Conservation (phyloP, 1,140 invertebrate species). For the Pararge aegeria region DNA sequence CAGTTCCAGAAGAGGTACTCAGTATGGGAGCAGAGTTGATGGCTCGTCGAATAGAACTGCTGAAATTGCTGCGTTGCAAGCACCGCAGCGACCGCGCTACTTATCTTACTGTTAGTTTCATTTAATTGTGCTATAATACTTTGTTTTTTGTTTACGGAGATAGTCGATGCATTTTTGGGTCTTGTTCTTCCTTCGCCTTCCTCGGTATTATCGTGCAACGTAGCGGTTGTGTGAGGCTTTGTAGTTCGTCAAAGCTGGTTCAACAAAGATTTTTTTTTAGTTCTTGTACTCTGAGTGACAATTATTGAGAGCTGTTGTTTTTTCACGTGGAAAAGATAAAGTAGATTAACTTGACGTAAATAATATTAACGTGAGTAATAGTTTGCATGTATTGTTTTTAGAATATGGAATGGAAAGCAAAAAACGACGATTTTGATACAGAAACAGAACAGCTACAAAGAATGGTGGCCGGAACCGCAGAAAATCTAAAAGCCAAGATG, state of each 20-base stretch:
- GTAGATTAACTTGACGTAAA: no score
- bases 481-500: slow-evolving; percentile 62
- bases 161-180: neutral
- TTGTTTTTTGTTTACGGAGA: neutral
- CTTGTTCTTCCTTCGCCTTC: no score
- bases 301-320: no score
- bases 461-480: slow-evolving; percentile 46
- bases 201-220: no score
- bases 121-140: no score
- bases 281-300: no score
- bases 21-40: slow-evolving; percentile 51
- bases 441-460: slow-evolving; percentile 57
- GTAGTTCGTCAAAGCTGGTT: no score
- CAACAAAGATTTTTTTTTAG: no score
- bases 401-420: slow-evolving; percentile 65
- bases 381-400: slow-evolving; percentile 44
- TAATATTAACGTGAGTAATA: no score
- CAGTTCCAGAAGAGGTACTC: slow-evolving; percentile 55
- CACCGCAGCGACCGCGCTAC: slow-evolving; percentile 48
- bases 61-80: slow-evolving; percentile 52
- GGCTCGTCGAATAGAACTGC: slow-evolving; percentile 51
- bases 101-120: slow-evolving; percentile 40
- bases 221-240: no score
- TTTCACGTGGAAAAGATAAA: no score
- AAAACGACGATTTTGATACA: slow-evolving; percentile 57